phyloP scores from a whole-genome alignment of 2,888 invertebrate genomes.

The Noctua comes region DNA sequence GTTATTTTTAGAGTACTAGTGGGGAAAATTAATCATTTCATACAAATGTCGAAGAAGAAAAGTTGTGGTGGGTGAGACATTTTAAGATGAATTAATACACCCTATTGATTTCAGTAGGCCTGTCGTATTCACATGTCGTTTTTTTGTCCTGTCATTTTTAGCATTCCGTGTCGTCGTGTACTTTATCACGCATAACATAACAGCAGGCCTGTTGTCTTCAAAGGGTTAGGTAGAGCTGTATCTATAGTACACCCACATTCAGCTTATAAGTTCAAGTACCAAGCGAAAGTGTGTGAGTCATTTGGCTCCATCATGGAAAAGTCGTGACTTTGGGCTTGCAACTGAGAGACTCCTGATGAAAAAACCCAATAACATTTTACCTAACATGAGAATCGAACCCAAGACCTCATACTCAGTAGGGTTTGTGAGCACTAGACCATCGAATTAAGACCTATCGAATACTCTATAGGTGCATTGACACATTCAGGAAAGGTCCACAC shows the following conservation, averaged over 20 bases:
- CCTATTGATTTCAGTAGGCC: neutral
- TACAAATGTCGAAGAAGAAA: neutral
- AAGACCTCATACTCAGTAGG: neutral
- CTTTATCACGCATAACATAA: neutral
- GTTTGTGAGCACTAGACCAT: neutral
- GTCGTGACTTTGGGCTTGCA: neutral
- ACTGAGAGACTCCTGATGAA: neutral
- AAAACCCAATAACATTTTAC: neutral
- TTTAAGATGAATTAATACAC: slow-evolving; percentile 1
- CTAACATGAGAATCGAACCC: neutral
- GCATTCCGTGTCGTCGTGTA: neutral
- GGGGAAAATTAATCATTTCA: neutral
- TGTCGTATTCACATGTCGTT: neutral
- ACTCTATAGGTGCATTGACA: slow-evolving; percentile 6
- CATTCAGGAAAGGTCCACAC: neutral
- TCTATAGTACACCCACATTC: neutral
- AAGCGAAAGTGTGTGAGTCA: neutral
- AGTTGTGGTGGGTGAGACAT: neutral
- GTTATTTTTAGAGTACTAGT: neutral
- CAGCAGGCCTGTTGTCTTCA: neutral
- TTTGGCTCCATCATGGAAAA: neutral
- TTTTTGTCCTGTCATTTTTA: slow-evolving; percentile 5
- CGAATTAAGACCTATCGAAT: neutral
- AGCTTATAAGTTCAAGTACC: neutral
- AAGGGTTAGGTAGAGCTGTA: neutral